Percentiles rank a stretch among this genome's conserved stretches.
These are phyloP conservation scores for Bursaphelenchus okinawaensis DNA, from an alignment of 2,888 invertebrate species.

Conservation along the genomic window DNA sequence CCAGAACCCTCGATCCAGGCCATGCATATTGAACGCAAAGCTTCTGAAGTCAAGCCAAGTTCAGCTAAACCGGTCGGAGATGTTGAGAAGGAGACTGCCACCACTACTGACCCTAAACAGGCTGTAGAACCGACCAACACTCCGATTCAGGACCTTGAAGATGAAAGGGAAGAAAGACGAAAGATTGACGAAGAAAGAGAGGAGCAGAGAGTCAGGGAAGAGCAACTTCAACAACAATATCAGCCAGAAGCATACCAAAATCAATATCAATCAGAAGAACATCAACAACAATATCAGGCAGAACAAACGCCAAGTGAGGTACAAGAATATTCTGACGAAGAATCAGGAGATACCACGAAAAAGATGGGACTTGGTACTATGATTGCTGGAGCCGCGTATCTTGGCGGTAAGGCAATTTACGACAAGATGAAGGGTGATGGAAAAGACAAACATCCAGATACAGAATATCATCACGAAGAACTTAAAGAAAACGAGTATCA, in stretches of 20 bases:
- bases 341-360: not conserved
- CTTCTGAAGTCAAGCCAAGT: no score
- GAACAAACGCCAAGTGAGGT: not conserved
- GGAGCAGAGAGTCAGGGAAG: not conserved
- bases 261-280: not conserved
- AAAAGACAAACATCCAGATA: no score
- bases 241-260: not conserved
- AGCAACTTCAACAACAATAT: not conserved
- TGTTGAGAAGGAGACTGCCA: not conserved
- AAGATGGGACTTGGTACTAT: constrained; percentile 12
- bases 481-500: no score
- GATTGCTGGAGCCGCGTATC: constrained; percentile 1
- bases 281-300: not conserved
- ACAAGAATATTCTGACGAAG: no score
- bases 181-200: not conserved
- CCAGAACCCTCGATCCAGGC: no score
- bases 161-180: not conserved
- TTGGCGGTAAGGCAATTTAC: constrained; percentile 4
- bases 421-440: constrained; percentile 3
- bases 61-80: not conserved
- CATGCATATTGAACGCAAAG: no score
- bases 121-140: not conserved
- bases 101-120: not conserved
- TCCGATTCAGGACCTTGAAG: not conserved
- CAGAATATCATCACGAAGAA: no score